Evolutionary conservation across 2,888 invertebrate genomes (phyloP).

Genomic region (Autographa pulchrina): DNA sequence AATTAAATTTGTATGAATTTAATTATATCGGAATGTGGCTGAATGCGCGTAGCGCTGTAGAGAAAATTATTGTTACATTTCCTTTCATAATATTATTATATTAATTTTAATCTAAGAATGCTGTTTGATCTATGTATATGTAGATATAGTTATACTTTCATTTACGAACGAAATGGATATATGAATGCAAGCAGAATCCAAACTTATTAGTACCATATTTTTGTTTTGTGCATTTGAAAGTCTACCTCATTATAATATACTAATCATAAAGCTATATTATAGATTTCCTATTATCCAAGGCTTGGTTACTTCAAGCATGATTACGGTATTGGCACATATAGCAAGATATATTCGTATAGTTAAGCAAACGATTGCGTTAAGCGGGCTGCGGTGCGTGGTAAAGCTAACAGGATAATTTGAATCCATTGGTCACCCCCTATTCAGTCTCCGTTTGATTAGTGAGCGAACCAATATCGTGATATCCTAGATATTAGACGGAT

Average conservation of each 20-base stretch:
- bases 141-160: no score
- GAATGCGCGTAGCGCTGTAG: neutral
- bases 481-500: conserved; percentile 9
- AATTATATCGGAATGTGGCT: neutral
- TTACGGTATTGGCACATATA: neutral
- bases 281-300: no score
- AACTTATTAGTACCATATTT: no score
- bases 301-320: neutral
- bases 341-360: neutral
- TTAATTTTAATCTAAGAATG: neutral
- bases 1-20: conserved; percentile 16
- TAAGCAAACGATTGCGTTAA: conserved; percentile 8
- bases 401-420: conserved; percentile 35
- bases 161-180: no score
- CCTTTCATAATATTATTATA: neutral
- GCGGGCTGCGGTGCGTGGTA: conserved; percentile 13
- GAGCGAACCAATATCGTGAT: conserved; percentile 15
- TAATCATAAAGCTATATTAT: no score
- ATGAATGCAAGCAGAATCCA: no score
- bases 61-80: neutral
- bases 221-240: no score
- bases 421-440: conserved; percentile 14
- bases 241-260: no score
- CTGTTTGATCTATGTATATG: no score
- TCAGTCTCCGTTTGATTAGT: conserved; percentile 16